A percentile compares a stretch with the other conserved stretches of the same genome.
Evolutionary conservation across 2,113 vertebrate species (phyloP).

Genomic region (Periophthalmodon schlosseri): DNA sequence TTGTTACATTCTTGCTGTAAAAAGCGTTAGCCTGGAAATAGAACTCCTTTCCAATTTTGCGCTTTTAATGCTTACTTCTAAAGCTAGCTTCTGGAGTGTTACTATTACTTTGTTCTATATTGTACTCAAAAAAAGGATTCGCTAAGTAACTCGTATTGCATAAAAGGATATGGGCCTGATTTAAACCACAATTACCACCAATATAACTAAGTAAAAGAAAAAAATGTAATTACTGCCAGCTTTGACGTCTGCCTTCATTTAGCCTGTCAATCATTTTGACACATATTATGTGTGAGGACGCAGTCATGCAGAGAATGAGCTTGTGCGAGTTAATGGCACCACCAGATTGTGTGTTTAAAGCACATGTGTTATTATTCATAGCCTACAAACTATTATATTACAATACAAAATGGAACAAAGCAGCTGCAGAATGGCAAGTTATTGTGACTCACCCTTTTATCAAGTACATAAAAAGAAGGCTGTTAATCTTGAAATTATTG

Average conservation of each 20-base stretch:
- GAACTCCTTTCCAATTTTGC: no score
- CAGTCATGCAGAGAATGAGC: slow-evolving; percentile 63
- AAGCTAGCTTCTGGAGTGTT: background rate
- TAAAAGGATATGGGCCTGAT: slow-evolving; percentile 4
- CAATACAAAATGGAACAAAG: background rate
- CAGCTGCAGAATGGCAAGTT: background rate
- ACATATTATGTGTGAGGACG: slow-evolving; percentile 51
- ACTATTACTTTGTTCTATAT: background rate
- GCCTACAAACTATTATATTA: slow-evolving; percentile 42
- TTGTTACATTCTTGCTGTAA: no score
- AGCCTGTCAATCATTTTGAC: slow-evolving; percentile 57
- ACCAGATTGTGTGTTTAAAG: slow-evolving; percentile 44
- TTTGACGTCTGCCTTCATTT: slow-evolving; percentile 57
- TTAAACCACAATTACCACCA: slow-evolving; percentile 8
- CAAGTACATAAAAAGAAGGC: background rate
- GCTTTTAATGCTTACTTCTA: background rate
- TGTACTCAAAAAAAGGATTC: background rate
- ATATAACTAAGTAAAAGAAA: slow-evolving; percentile 25
- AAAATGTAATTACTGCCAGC: slow-evolving; percentile 47
- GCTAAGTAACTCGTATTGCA: background rate
- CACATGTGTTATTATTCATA: slow-evolving; percentile 54
- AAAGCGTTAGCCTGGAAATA: no score
- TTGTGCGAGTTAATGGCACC: slow-evolving; percentile 51
- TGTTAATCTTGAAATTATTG: background rate
- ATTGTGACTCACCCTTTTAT: background rate